Percentiles rank a stretch among this genome's conserved stretches.
Conservation (phyloP, 2,113 vertebrate species). For the Hippocampus barbouri region DNA sequence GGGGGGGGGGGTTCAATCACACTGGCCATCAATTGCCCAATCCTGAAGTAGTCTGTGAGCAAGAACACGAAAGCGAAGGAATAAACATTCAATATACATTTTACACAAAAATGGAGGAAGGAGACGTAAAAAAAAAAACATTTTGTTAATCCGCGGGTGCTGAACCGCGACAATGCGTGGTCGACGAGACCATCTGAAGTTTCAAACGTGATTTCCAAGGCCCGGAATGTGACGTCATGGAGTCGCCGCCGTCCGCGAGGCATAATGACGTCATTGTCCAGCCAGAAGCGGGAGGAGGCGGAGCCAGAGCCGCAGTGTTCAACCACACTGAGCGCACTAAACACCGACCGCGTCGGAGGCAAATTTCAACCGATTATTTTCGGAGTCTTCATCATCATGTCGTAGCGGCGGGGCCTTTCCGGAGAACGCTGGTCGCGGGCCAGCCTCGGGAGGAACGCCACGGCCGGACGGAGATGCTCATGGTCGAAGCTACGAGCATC, state of each 20-base stretch:
- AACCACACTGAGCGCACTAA: background rate
- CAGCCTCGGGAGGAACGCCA: slow-evolving; percentile 11
- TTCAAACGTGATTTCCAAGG: background rate
- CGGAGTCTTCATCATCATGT: slow-evolving; percentile 12
- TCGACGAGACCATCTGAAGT: background rate
- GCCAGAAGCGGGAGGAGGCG: background rate
- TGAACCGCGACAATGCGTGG: background rate
- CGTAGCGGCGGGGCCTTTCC: slow-evolving; percentile 11
- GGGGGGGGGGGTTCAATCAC: no score
- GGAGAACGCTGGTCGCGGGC: slow-evolving; percentile 27
- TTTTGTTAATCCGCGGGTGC: no score
- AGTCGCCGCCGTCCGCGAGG: background rate
- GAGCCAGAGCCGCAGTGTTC: background rate
- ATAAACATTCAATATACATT: no score
- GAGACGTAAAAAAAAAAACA: no score
- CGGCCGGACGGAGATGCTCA: slow-evolving; percentile 34
- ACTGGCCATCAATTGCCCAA: no score
- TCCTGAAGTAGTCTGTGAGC: no score
- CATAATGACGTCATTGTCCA: background rate
- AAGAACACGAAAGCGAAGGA: no score
- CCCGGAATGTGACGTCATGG: no score
- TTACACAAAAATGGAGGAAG: no score
- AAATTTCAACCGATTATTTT: background rate
- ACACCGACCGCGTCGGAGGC: background rate
- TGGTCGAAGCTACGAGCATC: slow-evolving; percentile 26